Evolutionary conservation across 1,140 invertebrate species (phyloP), one percentile per base, ranked within the genome.

Genomic region (Plutomurus gul): DNA sequence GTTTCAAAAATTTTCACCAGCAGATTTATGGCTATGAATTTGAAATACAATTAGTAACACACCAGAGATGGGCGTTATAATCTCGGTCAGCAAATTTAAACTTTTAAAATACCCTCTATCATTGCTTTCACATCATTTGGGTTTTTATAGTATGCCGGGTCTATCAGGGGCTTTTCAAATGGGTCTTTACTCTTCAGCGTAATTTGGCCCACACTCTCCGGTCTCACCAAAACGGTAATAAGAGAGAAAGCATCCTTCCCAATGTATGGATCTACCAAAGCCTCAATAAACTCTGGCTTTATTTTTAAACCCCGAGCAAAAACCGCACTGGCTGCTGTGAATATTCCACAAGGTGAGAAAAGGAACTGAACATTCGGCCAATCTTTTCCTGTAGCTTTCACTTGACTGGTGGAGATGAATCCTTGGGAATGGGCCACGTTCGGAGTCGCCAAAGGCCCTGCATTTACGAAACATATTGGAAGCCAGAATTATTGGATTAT

Each of bases 101-200:
- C n/a, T n/a, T n/a, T n/a, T n/a, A n/a, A 30, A 7, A 37, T 65
- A 76, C 79, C 74, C 65, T 80, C 75, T 6, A 76, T 25, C n/a
- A 80, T 13, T 13, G 75, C 71, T 30, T 75, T 56, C 11, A 81
- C 40, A 78, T 85, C 84, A 39, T 84, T 76, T 10, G 82, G 83
- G 80, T 85, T 40, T 46, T 80, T 81, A 3, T 82, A 82, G 72
- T 83, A 85, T n/a, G 77, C 60, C 13, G 84, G 84, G 43, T 85
- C 79, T 46, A 85, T 82, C 3, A 84, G 11, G 13, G 84, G 85
- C 2, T 65, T 33, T 8, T 56, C 76, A n/a, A 47, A 16, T 1
- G 84, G 83, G 71, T 85, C 51, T 8, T 73, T 77, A 11, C 76
- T 82, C 10, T 46, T 77, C 22, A 85, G 75, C 4, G 46, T 77